These are phyloP conservation scores for Rhimphoctona megacephalus DNA, from an alignment of 2,888 invertebrate genomes.

Conservation along the genomic window DNA sequence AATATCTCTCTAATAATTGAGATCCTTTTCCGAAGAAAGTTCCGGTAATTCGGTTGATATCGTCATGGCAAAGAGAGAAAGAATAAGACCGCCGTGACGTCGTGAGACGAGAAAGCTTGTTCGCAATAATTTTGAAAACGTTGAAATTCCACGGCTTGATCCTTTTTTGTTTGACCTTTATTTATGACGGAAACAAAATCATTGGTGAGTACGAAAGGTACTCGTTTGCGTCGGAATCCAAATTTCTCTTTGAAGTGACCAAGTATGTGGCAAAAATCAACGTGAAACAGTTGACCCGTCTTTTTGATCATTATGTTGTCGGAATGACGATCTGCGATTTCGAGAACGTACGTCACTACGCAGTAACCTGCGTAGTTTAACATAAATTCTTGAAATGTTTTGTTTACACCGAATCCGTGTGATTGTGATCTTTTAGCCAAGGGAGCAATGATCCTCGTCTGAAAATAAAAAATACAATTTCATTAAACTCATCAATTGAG, in stretches of 20 bases:
- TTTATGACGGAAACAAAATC: slow-evolving; percentile 98
- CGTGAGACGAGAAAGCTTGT: slow-evolving; percentile 96
- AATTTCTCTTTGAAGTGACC: slow-evolving; percentile 98
- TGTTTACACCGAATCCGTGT: slow-evolving; percentile 90
- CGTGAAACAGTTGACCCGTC: slow-evolving; percentile 92
- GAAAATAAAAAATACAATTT: slow-evolving; percentile 13
- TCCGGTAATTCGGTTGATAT: slow-evolving; percentile 98
- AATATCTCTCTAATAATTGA: slow-evolving; percentile 95
- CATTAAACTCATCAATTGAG: background rate
- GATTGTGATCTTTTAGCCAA: slow-evolving; percentile 95
- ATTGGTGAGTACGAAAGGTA: slow-evolving; percentile 97
- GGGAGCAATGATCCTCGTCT: slow-evolving; percentile 93
- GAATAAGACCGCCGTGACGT: slow-evolving; percentile 94
- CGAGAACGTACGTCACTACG: slow-evolving; percentile 98
- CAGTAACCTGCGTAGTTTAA: slow-evolving; percentile 99
- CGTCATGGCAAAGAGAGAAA: slow-evolving; percentile 99
- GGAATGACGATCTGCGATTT: slow-evolving; percentile 97
- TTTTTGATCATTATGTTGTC: slow-evolving; percentile 95
- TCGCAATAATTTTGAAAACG: slow-evolving; percentile 93
- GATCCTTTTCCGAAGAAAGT: slow-evolving; percentile 95
- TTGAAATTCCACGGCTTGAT: slow-evolving; percentile 91
- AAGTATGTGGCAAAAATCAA: slow-evolving; percentile 96
- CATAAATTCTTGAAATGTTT: slow-evolving; percentile 98
- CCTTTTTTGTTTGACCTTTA: slow-evolving; percentile 92
- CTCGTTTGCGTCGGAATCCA: slow-evolving; percentile 96